These are phyloP conservation scores for Lobophora halterata DNA, from an alignment of 2,888 invertebrate genomes.

Conservation along the genomic window DNA sequence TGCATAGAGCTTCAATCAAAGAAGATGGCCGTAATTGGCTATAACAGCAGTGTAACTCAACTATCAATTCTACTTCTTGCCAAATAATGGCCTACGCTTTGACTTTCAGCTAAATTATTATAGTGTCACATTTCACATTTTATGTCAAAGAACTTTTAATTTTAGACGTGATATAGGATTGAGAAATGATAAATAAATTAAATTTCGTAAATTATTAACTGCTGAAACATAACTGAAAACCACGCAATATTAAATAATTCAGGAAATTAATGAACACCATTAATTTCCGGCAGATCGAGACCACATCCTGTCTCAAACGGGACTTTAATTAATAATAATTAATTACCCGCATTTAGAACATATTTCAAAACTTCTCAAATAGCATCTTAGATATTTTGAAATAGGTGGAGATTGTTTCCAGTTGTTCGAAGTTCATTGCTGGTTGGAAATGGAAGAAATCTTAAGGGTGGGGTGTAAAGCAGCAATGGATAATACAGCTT, in stretches of 20 bases:
- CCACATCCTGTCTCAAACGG: slow-evolving; percentile 11
- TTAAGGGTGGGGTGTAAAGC: background rate
- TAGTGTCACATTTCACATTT: too few relatives aligned
- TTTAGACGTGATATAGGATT: too few relatives aligned
- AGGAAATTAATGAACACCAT: slow-evolving; percentile 7
- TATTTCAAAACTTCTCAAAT: slow-evolving; percentile 16
- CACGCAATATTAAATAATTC: slow-evolving; percentile 17
- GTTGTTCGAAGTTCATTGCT: slow-evolving; percentile 1
- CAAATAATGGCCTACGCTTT: too few relatives aligned
- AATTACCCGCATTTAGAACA: slow-evolving; percentile 10
- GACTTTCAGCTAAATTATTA: too few relatives aligned
- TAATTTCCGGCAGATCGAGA: slow-evolving; percentile 14
- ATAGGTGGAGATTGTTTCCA: background rate
- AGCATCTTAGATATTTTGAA: slow-evolving; percentile 5
- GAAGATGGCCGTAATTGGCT: too few relatives aligned
- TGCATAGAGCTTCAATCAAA: too few relatives aligned
- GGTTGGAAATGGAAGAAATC: background rate
- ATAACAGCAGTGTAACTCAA: too few relatives aligned
- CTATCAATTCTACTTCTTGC: too few relatives aligned
- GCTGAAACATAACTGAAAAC: slow-evolving; percentile 16
- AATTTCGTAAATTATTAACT: slow-evolving; percentile 4
- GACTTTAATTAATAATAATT: slow-evolving; percentile 10
- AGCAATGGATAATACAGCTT: slow-evolving; percentile 5
- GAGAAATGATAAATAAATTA: too few relatives aligned
- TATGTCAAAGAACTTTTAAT: too few relatives aligned